Evolutionary conservation across 2,113 vertebrate genomes (phyloP).

Genomic region (Vulpes lagopus): DNA sequence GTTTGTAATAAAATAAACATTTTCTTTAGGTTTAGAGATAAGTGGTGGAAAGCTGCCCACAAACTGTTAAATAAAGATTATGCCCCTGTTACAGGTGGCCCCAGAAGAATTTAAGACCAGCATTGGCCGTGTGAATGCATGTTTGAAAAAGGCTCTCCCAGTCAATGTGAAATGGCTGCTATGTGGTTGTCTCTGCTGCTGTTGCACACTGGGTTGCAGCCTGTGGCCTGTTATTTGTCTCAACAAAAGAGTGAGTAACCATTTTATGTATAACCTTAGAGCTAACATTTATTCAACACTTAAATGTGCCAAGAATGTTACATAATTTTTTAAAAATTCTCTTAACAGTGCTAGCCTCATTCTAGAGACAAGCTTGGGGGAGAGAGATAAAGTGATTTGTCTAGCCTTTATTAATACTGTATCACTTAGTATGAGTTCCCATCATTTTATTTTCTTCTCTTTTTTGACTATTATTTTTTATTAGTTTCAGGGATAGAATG

Average conservation of each 20-base stretch:
- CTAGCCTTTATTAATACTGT: conserved; percentile 53
- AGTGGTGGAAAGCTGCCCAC: not conserved
- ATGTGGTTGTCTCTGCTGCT: conserved; percentile 98
- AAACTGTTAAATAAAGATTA: conserved; percentile 76
- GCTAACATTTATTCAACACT: conserved; percentile 20
- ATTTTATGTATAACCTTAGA: conserved; percentile 49
- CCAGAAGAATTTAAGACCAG: conserved; percentile 99
- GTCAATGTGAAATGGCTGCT: conserved; percentile 99
- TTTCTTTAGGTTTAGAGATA: conserved; percentile 56
- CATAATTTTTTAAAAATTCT: conserved; percentile 59
- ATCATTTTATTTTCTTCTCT: not conserved
- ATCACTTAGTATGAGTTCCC: conserved; percentile 4
- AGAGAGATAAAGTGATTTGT: conserved; percentile 18
- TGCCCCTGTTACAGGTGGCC: conserved; percentile 92
- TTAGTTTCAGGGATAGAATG: not conserved
- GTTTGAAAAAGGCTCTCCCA: conserved; percentile 97
- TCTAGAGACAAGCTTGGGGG: conserved; percentile 19
- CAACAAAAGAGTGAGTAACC: conserved; percentile 96
- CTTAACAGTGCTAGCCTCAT: conserved; percentile 34
- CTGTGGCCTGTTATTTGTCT: conserved; percentile 99
- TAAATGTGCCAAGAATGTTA: not conserved
- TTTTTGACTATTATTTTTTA: not conserved
- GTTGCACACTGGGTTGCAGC: conserved; percentile 98
- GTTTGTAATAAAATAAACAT: conserved; percentile 21
- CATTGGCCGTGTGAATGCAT: conserved; percentile 95